A percentile compares a stretch with the other conserved stretches of the same genome.
These are phyloP conservation scores for Mustela nigripes DNA, from an alignment of 2,113 vertebrate species.

Conservation along the genomic window DNA sequence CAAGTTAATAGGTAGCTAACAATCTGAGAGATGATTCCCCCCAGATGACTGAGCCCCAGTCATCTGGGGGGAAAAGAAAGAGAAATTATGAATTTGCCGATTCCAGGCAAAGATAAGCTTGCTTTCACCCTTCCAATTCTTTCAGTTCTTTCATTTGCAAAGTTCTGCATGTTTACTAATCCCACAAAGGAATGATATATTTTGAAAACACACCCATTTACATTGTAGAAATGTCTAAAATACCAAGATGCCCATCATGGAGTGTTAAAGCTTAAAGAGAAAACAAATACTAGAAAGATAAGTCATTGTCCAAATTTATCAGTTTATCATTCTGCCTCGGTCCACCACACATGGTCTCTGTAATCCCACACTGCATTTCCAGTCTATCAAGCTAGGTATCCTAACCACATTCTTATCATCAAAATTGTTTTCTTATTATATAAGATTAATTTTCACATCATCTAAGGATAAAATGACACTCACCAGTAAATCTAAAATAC, in stretches of 20 bases:
- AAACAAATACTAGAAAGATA: not conserved
- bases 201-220: not conserved
- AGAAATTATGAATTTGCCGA: not conserved
- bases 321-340: not conserved
- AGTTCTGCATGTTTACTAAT: not conserved
- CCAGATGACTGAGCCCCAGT: no score
- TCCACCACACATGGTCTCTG: not conserved
- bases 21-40: not conserved
- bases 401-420: not conserved
- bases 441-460: not conserved
- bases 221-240: not conserved
- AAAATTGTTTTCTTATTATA: not conserved
- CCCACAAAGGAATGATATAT: not conserved
- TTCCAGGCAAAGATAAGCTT: not conserved
- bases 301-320: not conserved
- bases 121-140: not conserved
- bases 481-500: not conserved
- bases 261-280: not conserved
- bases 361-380: not conserved
- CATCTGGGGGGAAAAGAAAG: not conserved
- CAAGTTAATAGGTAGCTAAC: not conserved
- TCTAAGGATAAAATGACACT: not conserved
- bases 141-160: conserved; percentile 9
- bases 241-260: not conserved
- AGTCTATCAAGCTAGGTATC: not conserved